phyloP scores from a whole-genome alignment of 1,140 invertebrate species.

The Pseudomyrmex dendroicus region DNA sequence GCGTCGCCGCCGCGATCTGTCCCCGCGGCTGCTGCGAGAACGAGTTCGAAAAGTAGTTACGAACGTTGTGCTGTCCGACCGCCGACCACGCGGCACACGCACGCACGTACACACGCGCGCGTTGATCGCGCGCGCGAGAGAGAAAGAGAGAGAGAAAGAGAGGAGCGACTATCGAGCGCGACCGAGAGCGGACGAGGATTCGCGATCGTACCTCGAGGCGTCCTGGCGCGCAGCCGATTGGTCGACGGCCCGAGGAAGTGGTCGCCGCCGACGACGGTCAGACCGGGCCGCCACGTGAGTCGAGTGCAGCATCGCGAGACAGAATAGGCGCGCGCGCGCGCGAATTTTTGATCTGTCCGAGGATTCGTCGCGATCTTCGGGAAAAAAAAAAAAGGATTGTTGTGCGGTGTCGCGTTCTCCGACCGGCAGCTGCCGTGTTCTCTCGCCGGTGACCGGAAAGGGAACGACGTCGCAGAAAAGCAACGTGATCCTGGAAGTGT shows the following conservation, averaged over 20 bases:
- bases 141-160: slow-evolving; percentile 46
- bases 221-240: slow-evolving; percentile 70
- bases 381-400: background rate
- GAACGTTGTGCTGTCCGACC: slow-evolving; percentile 48
- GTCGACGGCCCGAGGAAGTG: slow-evolving; percentile 71
- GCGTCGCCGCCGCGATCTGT: slow-evolving; percentile 50
- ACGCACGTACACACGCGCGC: slow-evolving; percentile 27
- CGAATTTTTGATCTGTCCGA: slow-evolving; percentile 41
- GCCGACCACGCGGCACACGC: slow-evolving; percentile 60
- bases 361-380: background rate
- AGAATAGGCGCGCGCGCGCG: slow-evolving; percentile 52
- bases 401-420: too few relatives aligned
- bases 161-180: slow-evolving; percentile 62
- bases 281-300: slow-evolving; percentile 78
- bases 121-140: slow-evolving; percentile 62
- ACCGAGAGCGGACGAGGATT: slow-evolving; percentile 67
- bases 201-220: slow-evolving; percentile 63
- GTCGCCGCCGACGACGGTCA: slow-evolving; percentile 69
- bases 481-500: slow-evolving; percentile 6
- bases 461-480: background rate
- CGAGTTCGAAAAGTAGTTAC: slow-evolving; percentile 65
- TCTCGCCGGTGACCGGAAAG: background rate
- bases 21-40: slow-evolving; percentile 27
- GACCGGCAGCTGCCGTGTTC: too few relatives aligned
- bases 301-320: slow-evolving; percentile 61